Base-by-base conservation (phyloP, 2,888 invertebrate species). In the Scaptomyza cyrtandrae region DNA sequence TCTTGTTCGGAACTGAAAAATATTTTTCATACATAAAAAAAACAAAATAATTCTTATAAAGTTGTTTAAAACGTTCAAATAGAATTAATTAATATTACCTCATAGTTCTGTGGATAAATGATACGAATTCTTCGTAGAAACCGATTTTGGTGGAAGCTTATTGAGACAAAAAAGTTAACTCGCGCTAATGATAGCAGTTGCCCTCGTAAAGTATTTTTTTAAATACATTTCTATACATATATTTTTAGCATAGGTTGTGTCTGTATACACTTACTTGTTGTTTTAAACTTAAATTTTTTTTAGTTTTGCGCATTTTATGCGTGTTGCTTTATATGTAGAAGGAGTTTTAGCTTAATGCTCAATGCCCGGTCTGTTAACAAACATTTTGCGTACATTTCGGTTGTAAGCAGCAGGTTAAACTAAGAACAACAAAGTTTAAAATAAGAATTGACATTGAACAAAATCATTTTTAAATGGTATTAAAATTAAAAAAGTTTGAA, bases 311-410 rank as follows among this genome's bases (percentile, higher is more conserved):
- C 90, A 89, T 90, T 89, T 85, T 75, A 89, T 89, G 89, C 89
- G 79, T 78, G 69, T 90, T 89, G 90, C 90, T 90, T 89, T 69
- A 68, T 75, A 78, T 75, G 75, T 89, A 90, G 90, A 90, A 89
- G 90, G 89, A 89, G 77, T 83, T 59, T 78, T 79, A 83, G 78
- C 86, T 75, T 75, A 70, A 65, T 52, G 37, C 27, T 39, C 24
- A 52, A 37, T 52, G 50, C 37, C n/a, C 27, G 27, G n/a, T 65
- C 56, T 63, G 57, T 50, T 33, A n/a, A 50, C 44, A 60, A 43
- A 44, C 33, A 52, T 53, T 53, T 16, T 56, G n/a, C 16, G 27
- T 45, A 53, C 19, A 16, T 43, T 41, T 39, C 64, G 57, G 57
- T 48, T 66, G 48, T 55, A n/a, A n/a, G n/a, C n/a, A n/a, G n/a